These are phyloP conservation scores for Amphiprion clarkii DNA, from an alignment of 2,797 vertebrate species.

Conservation along the genomic window DNA sequence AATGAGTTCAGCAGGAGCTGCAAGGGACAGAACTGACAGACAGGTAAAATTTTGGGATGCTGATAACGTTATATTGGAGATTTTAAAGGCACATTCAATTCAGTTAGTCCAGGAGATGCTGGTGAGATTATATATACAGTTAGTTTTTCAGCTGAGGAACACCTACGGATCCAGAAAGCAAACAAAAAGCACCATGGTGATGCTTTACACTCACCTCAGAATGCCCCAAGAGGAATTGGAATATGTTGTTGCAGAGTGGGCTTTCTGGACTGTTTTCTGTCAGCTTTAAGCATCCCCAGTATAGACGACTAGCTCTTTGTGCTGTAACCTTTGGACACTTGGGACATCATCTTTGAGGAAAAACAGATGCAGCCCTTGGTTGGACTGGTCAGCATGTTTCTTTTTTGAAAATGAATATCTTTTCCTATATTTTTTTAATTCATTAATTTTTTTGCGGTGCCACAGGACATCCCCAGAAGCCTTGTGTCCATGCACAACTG, in stretches of 20 bases:
- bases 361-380: background rate
- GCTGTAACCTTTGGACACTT: background rate
- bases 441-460: too few relatives aligned
- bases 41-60: background rate
- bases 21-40: background rate
- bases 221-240: too few relatives aligned
- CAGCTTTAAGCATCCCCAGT: background rate
- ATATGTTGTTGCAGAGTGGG: background rate
- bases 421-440: too few relatives aligned
- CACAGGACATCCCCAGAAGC: too few relatives aligned
- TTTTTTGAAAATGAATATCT: background rate
- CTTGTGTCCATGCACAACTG: too few relatives aligned
- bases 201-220: too few relatives aligned
- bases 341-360: too few relatives aligned
- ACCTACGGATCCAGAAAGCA: background rate
- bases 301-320: background rate
- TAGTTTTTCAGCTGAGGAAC: background rate
- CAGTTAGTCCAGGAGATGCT: background rate
- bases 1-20: background rate
- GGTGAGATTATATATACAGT: background rate
- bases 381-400: background rate
- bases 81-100: background rate
- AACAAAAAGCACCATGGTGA: too few relatives aligned
- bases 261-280: background rate
- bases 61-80: background rate